A percentile compares a stretch with the other conserved stretches of the same genome.
Conservation (phyloP, 2,888 invertebrate species). For the Microplitis manilae region DNA sequence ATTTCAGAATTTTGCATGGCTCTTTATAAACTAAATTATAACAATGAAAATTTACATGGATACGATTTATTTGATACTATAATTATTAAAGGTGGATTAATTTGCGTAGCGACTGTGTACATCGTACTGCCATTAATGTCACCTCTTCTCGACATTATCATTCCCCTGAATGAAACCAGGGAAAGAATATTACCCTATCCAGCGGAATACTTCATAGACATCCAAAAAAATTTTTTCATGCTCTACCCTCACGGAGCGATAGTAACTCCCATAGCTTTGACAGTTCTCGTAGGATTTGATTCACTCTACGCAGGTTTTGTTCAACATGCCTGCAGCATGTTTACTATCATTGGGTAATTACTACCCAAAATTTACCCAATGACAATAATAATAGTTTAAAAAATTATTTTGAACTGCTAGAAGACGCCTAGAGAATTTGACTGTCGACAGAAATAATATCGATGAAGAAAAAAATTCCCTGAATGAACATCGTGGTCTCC, state of each 20-base stretch:
- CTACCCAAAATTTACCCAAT: neutral
- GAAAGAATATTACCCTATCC: neutral
- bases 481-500: neutral
- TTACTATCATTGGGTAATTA: slow-evolving; percentile 12
- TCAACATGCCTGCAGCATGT: slow-evolving; percentile 19
- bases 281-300: neutral
- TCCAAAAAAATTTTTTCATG: neutral
- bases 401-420: neutral
- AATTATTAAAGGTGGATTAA: slow-evolving; percentile 6
- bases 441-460: neutral
- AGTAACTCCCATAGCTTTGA: neutral
- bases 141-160: neutral
- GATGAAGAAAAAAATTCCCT: neutral
- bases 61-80: neutral
- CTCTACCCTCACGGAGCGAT: neutral
- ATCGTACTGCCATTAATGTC: neutral
- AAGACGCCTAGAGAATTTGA: neutral
- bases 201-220: slow-evolving; percentile 3
- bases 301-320: slow-evolving; percentile 1
- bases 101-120: neutral
- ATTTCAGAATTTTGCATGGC: too few species aligned
- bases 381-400: neutral
- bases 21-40: too few species aligned
- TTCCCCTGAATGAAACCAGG: slow-evolving; percentile 10
- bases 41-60: too few species aligned